Evolutionary conservation across 1,140 invertebrate genomes (phyloP), one percentile per base, ranked within the genome.

Genomic region (Papilio glaucus): DNA sequence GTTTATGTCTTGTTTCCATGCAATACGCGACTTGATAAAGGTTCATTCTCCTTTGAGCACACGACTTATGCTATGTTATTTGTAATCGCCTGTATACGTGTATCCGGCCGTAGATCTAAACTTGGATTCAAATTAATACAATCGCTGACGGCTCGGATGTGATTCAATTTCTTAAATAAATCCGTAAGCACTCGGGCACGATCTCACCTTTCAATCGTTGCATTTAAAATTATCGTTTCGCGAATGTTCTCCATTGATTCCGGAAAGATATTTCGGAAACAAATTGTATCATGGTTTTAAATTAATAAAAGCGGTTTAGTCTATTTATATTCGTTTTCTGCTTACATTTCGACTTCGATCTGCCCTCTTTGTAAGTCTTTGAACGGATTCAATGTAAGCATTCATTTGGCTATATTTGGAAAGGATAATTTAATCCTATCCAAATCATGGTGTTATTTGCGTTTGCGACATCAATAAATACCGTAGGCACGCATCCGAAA

Each of bases 1-100:
- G 57, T 37, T 62, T 74, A 72, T 62, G 63, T 39, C 65, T 72
- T 72, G 71, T 76, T 75, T 75, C 57, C 60, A 71, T 71, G 62
- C 69, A 74, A 57, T 60, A 65, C 70, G 69, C 61, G 65, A 60
- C 42, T 75, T 75, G 77, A 78, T 78, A 78, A 78, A 73, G 71
- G 77, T 62, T 71, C 70, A 73, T 75, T 78, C 72, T 69, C 72
- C 70, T 65, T 37, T 8, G 15, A 38, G 10, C 29, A 61, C 60
- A 37, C 60, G 60, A 61, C 26, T 33, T 37, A 33, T 42, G 8
- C 41, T 15, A 15, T 33, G 60, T 62, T 37, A 37, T 62, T 62
- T 62, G 49, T 57, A 57, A 57, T 57, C 49, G 49, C 49, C 49
- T 57, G 21, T 57, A 57, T 57, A 57, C 49, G 49, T 57, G 49